A percentile compares a stretch with the other conserved stretches of the same genome.
Evolutionary conservation across 2,797 vertebrate species (phyloP).

Genomic region (Artibeus lituratus): DNA sequence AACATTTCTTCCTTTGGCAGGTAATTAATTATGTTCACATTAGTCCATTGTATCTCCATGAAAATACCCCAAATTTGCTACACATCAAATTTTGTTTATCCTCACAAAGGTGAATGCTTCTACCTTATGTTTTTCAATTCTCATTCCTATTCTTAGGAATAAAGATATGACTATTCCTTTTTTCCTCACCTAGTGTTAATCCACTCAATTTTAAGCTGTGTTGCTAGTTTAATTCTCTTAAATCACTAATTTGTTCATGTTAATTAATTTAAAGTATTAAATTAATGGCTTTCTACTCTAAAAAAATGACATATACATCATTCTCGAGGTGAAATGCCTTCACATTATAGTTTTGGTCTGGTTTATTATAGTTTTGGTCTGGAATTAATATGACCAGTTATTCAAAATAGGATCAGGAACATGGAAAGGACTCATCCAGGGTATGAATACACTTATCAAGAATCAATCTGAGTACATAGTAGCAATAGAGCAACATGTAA

Average conservation of each 20-base stretch:
- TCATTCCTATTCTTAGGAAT: not conserved
- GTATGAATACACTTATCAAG: not conserved
- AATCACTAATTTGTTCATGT: not conserved
- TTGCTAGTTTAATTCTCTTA: not conserved
- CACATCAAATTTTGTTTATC: not conserved
- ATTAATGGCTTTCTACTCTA: not conserved
- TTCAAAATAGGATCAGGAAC: not conserved
- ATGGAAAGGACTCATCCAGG: not conserved
- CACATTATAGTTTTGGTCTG: not conserved
- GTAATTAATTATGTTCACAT: not conserved
- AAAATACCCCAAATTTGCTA: not conserved
- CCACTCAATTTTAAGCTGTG: not conserved
- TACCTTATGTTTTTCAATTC: not conserved
- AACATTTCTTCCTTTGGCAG: not conserved
- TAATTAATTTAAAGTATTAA: constrained; percentile 3
- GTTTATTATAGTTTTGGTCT: not conserved
- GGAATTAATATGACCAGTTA: not conserved
- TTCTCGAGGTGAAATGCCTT: not conserved
- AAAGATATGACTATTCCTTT: not conserved
- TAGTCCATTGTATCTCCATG: not conserved
- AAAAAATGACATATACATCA: not conserved
- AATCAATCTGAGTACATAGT: not conserved
- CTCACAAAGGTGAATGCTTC: not conserved
- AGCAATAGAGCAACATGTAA: not conserved
- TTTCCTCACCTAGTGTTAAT: not conserved